Base-by-base conservation (phyloP, 2,797 vertebrate species). In the Enteromius argenteus region DNA sequence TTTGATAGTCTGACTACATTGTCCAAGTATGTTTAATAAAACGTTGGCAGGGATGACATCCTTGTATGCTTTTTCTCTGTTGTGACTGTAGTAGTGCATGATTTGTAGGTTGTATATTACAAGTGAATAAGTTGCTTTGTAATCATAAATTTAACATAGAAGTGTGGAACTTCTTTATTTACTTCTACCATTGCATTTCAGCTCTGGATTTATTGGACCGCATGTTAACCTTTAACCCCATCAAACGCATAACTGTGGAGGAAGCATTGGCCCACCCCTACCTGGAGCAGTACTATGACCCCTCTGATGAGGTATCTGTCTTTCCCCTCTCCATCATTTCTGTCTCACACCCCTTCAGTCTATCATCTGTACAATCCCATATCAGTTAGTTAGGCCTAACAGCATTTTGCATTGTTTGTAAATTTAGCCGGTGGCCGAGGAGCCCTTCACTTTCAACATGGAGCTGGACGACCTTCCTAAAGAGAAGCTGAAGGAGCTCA, bases 201-300 rank as follows among this genome's bases (percentile, higher is more conserved):
- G 97, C 97, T 46, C 85, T 98, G 91, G 97, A 96, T 85, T 89
- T 98, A 66, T 79, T 98, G 90, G 96, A 95, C 2, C 90, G 96
- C 88, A 98, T 99, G 97, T 66, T 98, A 92, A 95, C 97, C 6
- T 98, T 98, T 81, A 98, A 98, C 91, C 97, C 97, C 1, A 94
- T 95, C 79, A 97, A 97, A 83, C 88, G 97, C 62, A 97, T 98
- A 89, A 97, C 94, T 0, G 97, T 98, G 76, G 96, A 96, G 82
- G 96, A 98, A 86, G 97, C 97, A 0, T 84, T 99, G 92, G 96
- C 95, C 77, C 97, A 98, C 81, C 94, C 96, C 81, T 98, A 98
- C 91, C 92, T 98, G 94, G 96, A 97, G 89, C 97, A 97, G 95
- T 98, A 98, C 96, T 98, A 97, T 2, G 97, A 98, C 83, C 97